These are phyloP conservation scores for Tenthredo notha DNA, from an alignment of 2,888 invertebrate genomes.

Conservation along the genomic window DNA sequence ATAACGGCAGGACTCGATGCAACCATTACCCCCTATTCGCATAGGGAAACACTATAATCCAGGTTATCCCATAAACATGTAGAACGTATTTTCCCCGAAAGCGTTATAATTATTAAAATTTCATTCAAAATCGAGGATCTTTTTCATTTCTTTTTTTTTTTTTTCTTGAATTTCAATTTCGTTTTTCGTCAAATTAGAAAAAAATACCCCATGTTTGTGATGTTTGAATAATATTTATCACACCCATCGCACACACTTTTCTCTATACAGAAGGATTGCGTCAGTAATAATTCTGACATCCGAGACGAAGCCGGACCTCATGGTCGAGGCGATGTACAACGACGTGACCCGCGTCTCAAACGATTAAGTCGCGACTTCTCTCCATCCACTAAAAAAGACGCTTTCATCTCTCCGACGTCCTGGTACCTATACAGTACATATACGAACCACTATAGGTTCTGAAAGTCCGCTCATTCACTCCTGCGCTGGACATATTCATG, in stretches of 20 bases:
- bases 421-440: not conserved
- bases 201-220: not conserved
- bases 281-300: constrained; percentile 29
- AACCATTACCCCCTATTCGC: too few species aligned
- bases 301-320: constrained; percentile 17
- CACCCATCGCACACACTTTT: not conserved
- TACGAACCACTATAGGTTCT: not conserved
- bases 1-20: too few species aligned
- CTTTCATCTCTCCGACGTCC: constrained; percentile 16
- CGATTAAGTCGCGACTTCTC: constrained; percentile 23
- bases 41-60: too few species aligned
- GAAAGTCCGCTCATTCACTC: not conserved
- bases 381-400: not conserved
- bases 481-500: too few species aligned
- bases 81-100: too few species aligned
- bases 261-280: not conserved
- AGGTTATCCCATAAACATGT: too few species aligned
- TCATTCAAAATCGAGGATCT: too few species aligned
- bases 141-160: too few species aligned
- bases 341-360: constrained; percentile 43
- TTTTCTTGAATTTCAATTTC: too few species aligned
- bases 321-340: not conserved
- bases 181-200: not conserved
- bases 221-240: not conserved
- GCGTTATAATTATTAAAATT: too few species aligned